These are phyloP conservation scores for Malthinus flaveolus DNA, from an alignment of 2,888 invertebrate species.

Conservation along the genomic window DNA sequence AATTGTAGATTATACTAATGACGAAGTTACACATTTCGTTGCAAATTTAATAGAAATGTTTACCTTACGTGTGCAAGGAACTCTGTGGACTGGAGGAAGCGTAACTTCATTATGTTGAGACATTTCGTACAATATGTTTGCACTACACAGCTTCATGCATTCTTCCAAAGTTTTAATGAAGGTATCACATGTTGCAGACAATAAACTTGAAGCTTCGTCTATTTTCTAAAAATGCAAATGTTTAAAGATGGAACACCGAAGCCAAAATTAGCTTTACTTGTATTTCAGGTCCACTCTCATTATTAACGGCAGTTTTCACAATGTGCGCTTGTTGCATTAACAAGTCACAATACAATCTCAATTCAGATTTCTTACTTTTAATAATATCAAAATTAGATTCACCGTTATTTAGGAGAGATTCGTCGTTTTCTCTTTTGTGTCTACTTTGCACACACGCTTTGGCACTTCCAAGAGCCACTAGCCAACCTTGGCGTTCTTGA, in stretches of 20 bases:
- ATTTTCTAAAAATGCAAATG: slow-evolving; percentile 61
- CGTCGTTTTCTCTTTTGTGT: slow-evolving; percentile 43
- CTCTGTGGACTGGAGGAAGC: slow-evolving; percentile 43
- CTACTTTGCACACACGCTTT: slow-evolving; percentile 61
- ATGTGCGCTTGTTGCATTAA: slow-evolving; percentile 84
- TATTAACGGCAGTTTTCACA: slow-evolving; percentile 66
- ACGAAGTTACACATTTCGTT: not conserved
- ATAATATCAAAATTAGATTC: slow-evolving; percentile 60
- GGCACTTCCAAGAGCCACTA: slow-evolving; percentile 77
- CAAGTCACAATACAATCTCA: slow-evolving; percentile 78
- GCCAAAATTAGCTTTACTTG: slow-evolving; percentile 57
- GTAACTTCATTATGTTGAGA: slow-evolving; percentile 46
- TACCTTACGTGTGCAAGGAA: slow-evolving; percentile 44
- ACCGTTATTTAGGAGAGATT: slow-evolving; percentile 30
- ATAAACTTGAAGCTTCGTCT: slow-evolving; percentile 71
- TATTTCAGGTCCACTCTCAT: slow-evolving; percentile 62
- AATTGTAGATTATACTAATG: not conserved
- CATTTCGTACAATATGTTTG: slow-evolving; percentile 49
- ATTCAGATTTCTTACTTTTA: slow-evolving; percentile 75
- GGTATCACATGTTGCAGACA: slow-evolving; percentile 81
- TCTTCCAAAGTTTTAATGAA: slow-evolving; percentile 82
- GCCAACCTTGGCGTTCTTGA: slow-evolving; percentile 79
- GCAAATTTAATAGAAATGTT: slow-evolving; percentile 8
- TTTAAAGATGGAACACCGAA: not conserved
- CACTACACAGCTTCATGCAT: slow-evolving; percentile 68